A percentile compares a stretch with the other conserved stretches of the same genome.
Conservation (phyloP, 2,888 invertebrate genomes). For the Tenthredo scrophulariae region DNA sequence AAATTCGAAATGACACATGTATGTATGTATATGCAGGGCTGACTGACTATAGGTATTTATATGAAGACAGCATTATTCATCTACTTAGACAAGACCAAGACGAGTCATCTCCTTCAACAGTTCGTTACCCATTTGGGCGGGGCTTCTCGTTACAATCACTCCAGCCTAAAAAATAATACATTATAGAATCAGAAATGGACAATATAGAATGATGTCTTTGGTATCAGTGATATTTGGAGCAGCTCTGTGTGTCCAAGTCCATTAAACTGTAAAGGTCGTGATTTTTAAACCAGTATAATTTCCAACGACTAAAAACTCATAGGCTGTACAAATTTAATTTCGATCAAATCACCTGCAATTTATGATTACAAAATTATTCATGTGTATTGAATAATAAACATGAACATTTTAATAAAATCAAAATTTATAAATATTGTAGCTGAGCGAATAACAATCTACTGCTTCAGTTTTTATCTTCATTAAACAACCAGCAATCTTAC, state of each 20-base stretch:
- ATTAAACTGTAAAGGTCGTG: not conserved
- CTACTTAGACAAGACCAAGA: constrained; percentile 80
- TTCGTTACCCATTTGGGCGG: constrained; percentile 96
- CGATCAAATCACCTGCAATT: not conserved
- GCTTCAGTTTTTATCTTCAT: not conserved
- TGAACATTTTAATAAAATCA: not conserved
- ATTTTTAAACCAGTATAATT: not conserved
- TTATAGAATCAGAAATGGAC: not conserved
- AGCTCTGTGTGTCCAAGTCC: constrained; percentile 1
- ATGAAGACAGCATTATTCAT: constrained; percentile 35
- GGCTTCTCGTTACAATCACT: constrained; percentile 96
- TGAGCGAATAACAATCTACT: not conserved
- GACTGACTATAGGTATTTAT: constrained; percentile 48
- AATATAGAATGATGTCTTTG: not conserved
- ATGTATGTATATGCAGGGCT: constrained; percentile 38
- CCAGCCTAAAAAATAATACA: constrained; percentile 82
- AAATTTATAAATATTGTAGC: not conserved
- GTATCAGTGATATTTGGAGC: constrained; percentile 10
- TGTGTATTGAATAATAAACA: not conserved
- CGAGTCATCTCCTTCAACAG: constrained; percentile 94
- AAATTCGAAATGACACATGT: constrained; percentile 47
- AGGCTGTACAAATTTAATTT: not conserved
- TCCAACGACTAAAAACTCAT: not conserved
- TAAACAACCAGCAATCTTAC: not conserved
- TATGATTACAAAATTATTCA: not conserved